Base-by-base conservation (phyloP, 2,113 vertebrate species). In the Epinephelus fuscoguttatus region DNA sequence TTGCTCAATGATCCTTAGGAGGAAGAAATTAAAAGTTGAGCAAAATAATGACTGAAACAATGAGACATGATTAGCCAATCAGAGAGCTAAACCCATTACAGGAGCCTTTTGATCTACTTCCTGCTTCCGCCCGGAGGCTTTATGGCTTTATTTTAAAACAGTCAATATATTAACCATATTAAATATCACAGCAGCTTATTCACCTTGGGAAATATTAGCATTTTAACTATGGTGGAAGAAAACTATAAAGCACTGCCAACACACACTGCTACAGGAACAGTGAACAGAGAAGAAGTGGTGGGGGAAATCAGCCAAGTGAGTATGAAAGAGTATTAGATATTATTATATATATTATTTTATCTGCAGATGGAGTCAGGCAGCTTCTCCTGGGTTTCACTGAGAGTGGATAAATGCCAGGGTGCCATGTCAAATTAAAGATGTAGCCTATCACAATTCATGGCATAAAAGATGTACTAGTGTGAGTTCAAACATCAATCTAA, bases 11-110 rank as follows among this genome's bases (percentile, higher is more conserved):
- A 98, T 97, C 96, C 97, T 97, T 96, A 95, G 90, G 96, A 96
- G 95, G 96, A 95, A 95, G 97, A 97, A 97, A 97, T 98, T 97
- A 97, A 98, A 98, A 98, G 97, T 97, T 97, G 94, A 91, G 93
- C 93, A 95, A 96, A 97, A 97, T 97, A 98, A 99, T 97, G 96
- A 96, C 94, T 95, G 95, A 96, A 97, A 97, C 96, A 96, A 97
- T 97, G 95, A 96, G 95, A 97, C 96, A 96, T 93, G 96, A 97
- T 96, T 96, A 97, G 95, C 96, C 97, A 95, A 95, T 96, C 96
- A 95, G 92, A 94, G 95, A 92, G 88, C 85, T 70, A 90, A 87
- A 90, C 94, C 91, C 95, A 90, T 91, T 86, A 89, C 25, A 6
- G 73, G 45, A 57, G 45, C 75, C 37, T 70, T 78, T 71, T 92